Evolutionary conservation across 2,113 vertebrate species (phyloP).

Genomic region (Aptenodytes patagonicus): DNA sequence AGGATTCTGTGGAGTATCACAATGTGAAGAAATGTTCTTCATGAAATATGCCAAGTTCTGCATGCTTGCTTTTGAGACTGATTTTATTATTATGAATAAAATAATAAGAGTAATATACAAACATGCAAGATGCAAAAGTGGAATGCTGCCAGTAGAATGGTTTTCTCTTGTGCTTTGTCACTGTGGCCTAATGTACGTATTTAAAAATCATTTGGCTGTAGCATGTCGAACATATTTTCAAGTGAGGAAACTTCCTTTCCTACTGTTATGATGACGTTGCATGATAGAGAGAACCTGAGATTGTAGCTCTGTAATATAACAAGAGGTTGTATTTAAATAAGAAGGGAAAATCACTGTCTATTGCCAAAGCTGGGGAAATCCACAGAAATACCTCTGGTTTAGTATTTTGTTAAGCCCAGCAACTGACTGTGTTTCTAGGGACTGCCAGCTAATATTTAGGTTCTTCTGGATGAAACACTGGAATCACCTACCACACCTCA

Average conservation of each 20-base stretch:
- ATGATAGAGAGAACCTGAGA: neutral
- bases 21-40: neutral
- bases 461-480: neutral
- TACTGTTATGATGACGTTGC: neutral
- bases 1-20: neutral
- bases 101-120: neutral
- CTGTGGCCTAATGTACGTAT: neutral
- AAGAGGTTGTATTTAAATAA: neutral
- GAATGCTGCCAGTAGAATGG: neutral
- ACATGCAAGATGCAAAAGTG: neutral
- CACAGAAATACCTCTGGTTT: neutral
- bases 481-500: neutral
- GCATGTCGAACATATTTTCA: neutral
- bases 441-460: neutral
- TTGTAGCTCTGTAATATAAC: neutral
- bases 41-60: neutral
- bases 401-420: neutral
- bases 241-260: neutral
- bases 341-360: neutral
- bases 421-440: neutral
- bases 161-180: neutral
- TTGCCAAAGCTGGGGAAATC: neutral
- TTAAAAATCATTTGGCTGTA: neutral
- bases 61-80: neutral
- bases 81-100: neutral